Evolutionary conservation across 2,113 vertebrate species (phyloP).

Genomic region (Turdus rufiventris): DNA sequence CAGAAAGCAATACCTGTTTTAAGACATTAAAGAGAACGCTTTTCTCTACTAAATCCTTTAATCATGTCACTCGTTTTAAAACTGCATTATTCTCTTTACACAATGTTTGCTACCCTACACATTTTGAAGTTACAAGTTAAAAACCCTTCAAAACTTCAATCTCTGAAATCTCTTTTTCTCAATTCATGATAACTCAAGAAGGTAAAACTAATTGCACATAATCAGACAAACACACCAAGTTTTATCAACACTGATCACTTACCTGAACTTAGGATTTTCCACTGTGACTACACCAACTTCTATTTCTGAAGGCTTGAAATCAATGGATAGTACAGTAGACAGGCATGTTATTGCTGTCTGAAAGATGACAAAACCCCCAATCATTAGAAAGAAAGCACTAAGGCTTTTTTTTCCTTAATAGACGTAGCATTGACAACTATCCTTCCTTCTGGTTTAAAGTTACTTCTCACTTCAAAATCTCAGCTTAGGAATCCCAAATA

Average conservation of each 20-base stretch:
- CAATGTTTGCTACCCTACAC: neutral
- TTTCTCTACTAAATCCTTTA: neutral
- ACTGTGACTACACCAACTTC: conserved; percentile 92
- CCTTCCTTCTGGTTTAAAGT: neutral
- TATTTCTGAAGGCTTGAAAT: conserved; percentile 96
- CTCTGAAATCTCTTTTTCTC: neutral
- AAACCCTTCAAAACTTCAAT: neutral
- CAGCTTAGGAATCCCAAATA: neutral
- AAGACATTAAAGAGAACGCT: neutral
- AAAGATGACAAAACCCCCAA: neutral
- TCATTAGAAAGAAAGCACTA: neutral
- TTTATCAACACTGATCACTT: conserved; percentile 19
- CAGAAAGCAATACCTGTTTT: neutral
- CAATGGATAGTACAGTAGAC: conserved; percentile 93
- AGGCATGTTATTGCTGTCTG: conserved; percentile 95
- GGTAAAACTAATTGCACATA: neutral
- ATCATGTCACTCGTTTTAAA: neutral
- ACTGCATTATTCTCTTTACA: neutral
- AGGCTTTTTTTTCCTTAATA: neutral
- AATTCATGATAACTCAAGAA: neutral
- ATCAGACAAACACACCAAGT: neutral
- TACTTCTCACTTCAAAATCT: neutral
- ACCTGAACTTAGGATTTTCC: conserved; percentile 95
- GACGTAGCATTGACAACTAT: neutral
- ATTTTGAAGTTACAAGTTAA: neutral